Conservation (phyloP, 2,113 vertebrate genomes). For the Forbesichthys agassizii region DNA sequence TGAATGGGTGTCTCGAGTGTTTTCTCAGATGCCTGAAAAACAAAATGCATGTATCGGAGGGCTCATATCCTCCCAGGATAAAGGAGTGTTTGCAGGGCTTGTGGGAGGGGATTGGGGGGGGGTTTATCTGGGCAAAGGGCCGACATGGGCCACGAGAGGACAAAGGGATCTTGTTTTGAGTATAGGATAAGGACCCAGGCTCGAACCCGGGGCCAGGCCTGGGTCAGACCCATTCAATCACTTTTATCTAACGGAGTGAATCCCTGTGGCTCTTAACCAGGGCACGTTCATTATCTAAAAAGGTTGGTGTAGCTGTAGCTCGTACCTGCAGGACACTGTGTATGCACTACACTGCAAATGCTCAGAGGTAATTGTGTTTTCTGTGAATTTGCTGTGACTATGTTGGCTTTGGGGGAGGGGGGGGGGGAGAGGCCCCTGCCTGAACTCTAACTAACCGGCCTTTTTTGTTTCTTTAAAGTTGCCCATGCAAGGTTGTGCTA, state of each 20-base stretch:
- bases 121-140: constrained; percentile 55
- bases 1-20: constrained; percentile 28
- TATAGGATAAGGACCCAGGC: constrained; percentile 4
- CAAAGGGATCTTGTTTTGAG: constrained; percentile 35
- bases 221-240: neutral
- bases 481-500: too few species aligned
- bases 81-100: constrained; percentile 58
- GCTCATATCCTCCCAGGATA: constrained; percentile 71
- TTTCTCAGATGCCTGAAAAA: constrained; percentile 67
- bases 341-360: constrained; percentile 11
- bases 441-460: too few species aligned
- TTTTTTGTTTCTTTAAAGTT: too few species aligned
- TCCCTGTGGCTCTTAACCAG: neutral
- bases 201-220: neutral
- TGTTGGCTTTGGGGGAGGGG: neutral
- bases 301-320: neutral
- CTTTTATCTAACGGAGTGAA: neutral
- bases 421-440: too few species aligned
- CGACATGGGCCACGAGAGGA: constrained; percentile 17
- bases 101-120: constrained; percentile 49
- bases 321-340: neutral
- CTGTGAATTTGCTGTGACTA: neutral
- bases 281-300: neutral
- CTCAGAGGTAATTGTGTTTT: too few species aligned
- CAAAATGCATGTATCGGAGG: constrained; percentile 59